A percentile compares a stretch with the other conserved stretches of the same genome.
Evolutionary conservation across 2,113 vertebrate genomes (phyloP).

Genomic region (Eulacestoma nigropectus): DNA sequence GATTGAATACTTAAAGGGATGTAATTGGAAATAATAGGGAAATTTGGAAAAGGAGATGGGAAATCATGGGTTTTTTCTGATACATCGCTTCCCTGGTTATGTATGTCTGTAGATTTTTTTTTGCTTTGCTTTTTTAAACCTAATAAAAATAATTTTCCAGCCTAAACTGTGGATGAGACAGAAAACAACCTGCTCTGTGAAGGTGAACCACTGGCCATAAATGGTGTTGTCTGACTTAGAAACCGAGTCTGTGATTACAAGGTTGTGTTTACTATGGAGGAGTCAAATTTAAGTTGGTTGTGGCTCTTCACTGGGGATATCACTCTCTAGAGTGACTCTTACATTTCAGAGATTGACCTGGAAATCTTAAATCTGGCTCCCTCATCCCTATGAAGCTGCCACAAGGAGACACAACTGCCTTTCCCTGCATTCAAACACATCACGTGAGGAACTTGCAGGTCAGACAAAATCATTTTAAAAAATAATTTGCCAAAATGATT

Average conservation of each 20-base stretch:
- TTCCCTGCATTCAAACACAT: not conserved
- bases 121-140: fast-evolving
- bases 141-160: not conserved
- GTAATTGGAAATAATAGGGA: not conserved
- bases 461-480: not conserved
- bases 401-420: not conserved
- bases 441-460: fast-evolving
- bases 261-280: not conserved
- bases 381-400: not conserved
- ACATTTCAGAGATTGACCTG: not conserved
- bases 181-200: not conserved
- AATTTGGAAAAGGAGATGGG: not conserved
- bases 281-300: not conserved
- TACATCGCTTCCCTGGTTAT: not conserved
- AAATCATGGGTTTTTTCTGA: not conserved
- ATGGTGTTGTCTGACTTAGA: not conserved
- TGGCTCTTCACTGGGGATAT: not conserved
- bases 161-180: not conserved
- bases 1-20: not conserved
- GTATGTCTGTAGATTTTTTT: not conserved
- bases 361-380: not conserved
- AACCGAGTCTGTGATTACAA: not conserved
- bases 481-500: not conserved
- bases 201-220: not conserved
- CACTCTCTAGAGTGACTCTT: not conserved